Conservation (phyloP, 2,888 invertebrate genomes). For the Metallyticus violacea region DNA sequence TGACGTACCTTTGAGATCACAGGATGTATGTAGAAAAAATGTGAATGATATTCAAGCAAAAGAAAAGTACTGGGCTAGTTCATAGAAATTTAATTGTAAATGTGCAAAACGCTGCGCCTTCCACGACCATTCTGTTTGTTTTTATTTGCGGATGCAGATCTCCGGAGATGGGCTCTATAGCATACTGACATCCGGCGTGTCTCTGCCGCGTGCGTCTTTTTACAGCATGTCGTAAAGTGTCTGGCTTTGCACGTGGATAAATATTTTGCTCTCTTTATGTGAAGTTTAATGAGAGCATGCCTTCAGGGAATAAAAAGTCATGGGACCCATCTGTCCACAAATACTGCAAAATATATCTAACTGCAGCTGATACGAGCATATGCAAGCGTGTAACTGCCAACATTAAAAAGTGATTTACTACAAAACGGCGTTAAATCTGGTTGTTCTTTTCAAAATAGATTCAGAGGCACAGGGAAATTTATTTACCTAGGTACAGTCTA, state of each 20-base stretch:
- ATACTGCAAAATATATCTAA: neutral
- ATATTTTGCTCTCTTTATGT: neutral
- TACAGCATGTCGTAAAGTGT: neutral
- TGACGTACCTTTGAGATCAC: no score
- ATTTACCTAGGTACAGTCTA: no score
- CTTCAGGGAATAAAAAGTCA: neutral
- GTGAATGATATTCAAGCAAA: no score
- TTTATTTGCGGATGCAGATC: neutral
- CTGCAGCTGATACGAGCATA: neutral
- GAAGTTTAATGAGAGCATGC: neutral
- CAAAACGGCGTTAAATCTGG: no score
- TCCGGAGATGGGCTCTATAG: neutral
- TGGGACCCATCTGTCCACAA: neutral
- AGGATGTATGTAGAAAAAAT: neutral
- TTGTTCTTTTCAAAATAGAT: no score
- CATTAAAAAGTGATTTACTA: neutral
- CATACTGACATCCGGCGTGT: neutral
- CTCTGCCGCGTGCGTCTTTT: neutral
- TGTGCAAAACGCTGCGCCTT: neutral
- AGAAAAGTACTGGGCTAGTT: no score
- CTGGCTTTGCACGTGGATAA: neutral
- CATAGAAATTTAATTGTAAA: neutral
- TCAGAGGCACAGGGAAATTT: no score
- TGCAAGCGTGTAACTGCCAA: no score
- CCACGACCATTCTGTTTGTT: neutral